Percentiles rank a stretch among this genome's conserved stretches.
Conservation (phyloP, 2,888 invertebrate species). For the Horisme vitalbata region DNA sequence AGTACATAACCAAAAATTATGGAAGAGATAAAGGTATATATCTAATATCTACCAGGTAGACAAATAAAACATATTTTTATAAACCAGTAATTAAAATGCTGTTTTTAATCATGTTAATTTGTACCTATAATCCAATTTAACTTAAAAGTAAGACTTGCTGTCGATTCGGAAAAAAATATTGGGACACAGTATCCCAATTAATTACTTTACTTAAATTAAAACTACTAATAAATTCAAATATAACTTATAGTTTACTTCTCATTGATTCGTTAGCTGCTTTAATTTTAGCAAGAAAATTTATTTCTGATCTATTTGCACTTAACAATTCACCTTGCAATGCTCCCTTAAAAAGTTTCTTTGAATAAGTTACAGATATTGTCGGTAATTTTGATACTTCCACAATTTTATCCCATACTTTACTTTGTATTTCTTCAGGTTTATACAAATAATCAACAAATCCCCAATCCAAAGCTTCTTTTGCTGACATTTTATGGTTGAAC, state of each 20-base stretch:
- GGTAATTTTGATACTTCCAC: slow-evolving; percentile 81
- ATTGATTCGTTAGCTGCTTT: slow-evolving; percentile 78
- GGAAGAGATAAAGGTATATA: too few species aligned
- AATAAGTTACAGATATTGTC: slow-evolving; percentile 81
- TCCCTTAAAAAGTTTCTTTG: slow-evolving; percentile 87
- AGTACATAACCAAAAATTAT: too few species aligned
- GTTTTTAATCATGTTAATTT: too few species aligned
- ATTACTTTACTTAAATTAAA: too few species aligned
- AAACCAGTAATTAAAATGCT: too few species aligned
- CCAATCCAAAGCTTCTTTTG: slow-evolving; percentile 89
- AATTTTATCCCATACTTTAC: slow-evolving; percentile 83
- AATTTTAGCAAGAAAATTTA: slow-evolving; percentile 84
- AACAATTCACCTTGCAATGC: slow-evolving; percentile 84
- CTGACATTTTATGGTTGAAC: slow-evolving; percentile 90
- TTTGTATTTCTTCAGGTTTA: slow-evolving; percentile 84
- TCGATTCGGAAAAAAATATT: too few species aligned
- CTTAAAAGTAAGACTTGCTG: too few species aligned
- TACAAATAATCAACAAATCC: slow-evolving; percentile 92
- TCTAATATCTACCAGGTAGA: too few species aligned
- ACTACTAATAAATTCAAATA: too few species aligned
- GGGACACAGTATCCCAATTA: too few species aligned
- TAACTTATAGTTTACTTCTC: slow-evolving; percentile 20
- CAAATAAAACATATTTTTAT: too few species aligned
- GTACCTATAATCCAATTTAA: too few species aligned
- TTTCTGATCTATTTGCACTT: slow-evolving; percentile 87